Evolutionary conservation across 2,888 invertebrate species (phyloP), one percentile per base, ranked within the genome.

Genomic region (Cinara cedri): DNA sequence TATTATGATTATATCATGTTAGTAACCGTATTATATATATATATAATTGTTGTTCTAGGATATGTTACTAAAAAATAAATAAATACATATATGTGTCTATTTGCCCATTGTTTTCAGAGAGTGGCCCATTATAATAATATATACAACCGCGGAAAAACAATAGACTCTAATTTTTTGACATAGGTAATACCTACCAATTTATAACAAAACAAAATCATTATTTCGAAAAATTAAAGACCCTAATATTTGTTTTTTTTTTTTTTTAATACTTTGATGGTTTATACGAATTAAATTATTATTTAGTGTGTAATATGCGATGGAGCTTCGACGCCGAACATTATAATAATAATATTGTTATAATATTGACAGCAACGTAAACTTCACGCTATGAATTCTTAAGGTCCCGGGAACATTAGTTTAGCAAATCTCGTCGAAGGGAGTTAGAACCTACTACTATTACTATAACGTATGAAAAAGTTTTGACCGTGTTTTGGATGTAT

Each of bases 31-130:
- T n/a, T n/a, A 26, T 19, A 60, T 60, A 72, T 34, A 34, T 34
- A 34, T 6, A 49, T 72, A 49, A 51, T 68, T 46, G 19, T 72
- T 62, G 49, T 72, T 72, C 62, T 72, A 60, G 72, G 60, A 60
- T 57, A 57, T 62, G 62, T 62, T 71, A 34, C 46, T 21, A 19
- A 34, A 34, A 34, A 44, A 66, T 4, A 34, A 34, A 34, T 46
- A 49, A 13, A n/a, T 21, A 21, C 51, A n/a, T 24, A 46, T 16
- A 34, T 65, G 26, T 26, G 26, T 34, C 34, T 34, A 34, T 34
- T 34, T 4, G 26, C 60, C 14, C 9, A 60, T 72, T 72, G 49
- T 62, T 62, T n/a, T 62, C 60, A 14, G 19, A 49, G n/a, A 62
- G 57, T 26, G n/a, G 72, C 60, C 26, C n/a, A n/a, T n/a, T n/a